phyloP scores from a whole-genome alignment of 2,888 invertebrate species.

The Micropterix aruncella region DNA sequence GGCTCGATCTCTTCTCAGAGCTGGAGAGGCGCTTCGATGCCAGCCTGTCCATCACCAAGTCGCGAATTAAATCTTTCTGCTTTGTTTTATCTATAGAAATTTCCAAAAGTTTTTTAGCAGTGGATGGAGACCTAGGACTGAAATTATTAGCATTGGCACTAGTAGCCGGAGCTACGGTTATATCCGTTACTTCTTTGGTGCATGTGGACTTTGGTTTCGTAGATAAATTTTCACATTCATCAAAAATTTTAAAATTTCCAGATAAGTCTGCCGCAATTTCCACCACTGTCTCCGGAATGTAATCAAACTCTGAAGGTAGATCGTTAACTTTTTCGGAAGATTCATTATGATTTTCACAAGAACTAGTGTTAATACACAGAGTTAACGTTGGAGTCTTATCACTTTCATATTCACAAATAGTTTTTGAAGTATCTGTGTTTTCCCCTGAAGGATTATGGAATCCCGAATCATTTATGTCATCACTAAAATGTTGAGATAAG shows the following conservation, averaged over 20 bases:
- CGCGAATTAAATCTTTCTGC: conserved; percentile 71
- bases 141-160: conserved; percentile 21
- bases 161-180: conserved; percentile 20
- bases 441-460: background rate
- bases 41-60: conserved; percentile 69
- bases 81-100: conserved; percentile 66
- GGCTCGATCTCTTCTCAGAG: conserved; percentile 44
- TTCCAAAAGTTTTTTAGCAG: conserved; percentile 56
- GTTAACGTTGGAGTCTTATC: background rate
- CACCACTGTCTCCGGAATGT: conserved; percentile 6
- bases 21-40: conserved; percentile 49
- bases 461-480: conserved; percentile 2
- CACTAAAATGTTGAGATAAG: conserved; percentile 12
- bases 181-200: conserved; percentile 18
- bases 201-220: conserved; percentile 2
- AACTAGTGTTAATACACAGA: background rate
- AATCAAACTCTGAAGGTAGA: conserved; percentile 2
- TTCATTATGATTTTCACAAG: background rate
- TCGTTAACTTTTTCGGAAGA: background rate
- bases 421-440: too few species aligned
- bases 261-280: conserved; percentile 20
- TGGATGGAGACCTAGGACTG: conserved; percentile 30
- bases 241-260: conserved; percentile 11
- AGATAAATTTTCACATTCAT: conserved; percentile 2
- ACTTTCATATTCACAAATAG: too few species aligned